These are phyloP conservation scores for Diuraphis noxia DNA, from an alignment of 1,140 invertebrate species.

Conservation along the genomic window DNA sequence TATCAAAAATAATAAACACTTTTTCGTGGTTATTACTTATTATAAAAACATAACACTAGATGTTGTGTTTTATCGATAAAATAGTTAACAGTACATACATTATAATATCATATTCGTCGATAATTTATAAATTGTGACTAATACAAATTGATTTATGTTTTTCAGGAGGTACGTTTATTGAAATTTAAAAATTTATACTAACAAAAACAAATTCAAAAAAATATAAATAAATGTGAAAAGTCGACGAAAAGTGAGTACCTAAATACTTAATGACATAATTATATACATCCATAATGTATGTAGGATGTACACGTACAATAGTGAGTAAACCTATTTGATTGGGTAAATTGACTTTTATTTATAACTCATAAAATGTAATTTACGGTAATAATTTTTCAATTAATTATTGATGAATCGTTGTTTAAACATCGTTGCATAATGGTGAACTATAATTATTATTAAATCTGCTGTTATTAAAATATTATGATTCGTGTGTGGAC, in stretches of 20 bases:
- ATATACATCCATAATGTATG: background rate
- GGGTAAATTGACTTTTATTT: background rate
- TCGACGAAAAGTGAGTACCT: background rate
- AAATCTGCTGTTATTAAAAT: background rate
- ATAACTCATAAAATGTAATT: background rate
- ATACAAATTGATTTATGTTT: background rate
- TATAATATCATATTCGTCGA: background rate
- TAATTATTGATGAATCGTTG: background rate
- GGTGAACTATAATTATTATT: too few relatives aligned
- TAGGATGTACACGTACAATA: background rate
- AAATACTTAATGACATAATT: background rate
- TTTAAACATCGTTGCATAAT: too few relatives aligned
- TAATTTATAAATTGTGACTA: background rate
- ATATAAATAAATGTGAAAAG: background rate
- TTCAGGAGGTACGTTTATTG: slow-evolving; percentile 17
- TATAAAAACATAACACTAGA: background rate
- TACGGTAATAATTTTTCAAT: background rate
- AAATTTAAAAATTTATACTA: background rate
- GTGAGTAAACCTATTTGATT: background rate
- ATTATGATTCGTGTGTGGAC: background rate
- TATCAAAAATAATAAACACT: too few relatives aligned
- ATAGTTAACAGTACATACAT: background rate
- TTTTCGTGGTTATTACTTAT: background rate
- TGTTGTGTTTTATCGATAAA: too few relatives aligned
- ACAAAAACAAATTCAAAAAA: background rate